phyloP scores from a whole-genome alignment of 2,797 vertebrate genomes.

The Sebastiscus albofasciatus region DNA sequence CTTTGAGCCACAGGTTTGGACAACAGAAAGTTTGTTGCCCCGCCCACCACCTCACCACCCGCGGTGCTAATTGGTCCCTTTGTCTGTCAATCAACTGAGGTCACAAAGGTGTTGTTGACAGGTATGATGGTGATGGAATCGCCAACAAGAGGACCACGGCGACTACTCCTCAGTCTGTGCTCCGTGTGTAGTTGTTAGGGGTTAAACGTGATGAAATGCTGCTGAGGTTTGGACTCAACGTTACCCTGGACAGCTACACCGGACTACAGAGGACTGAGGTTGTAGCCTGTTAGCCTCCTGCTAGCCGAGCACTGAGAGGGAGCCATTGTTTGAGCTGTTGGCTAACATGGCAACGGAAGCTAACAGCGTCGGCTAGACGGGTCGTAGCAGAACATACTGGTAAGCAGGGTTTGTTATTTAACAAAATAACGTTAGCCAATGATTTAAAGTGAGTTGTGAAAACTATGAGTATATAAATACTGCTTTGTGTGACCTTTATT shows the following conservation, averaged over 20 bases:
- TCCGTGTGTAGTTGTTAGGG: background rate
- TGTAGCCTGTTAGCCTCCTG: constrained; percentile 64
- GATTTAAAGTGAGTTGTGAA: background rate
- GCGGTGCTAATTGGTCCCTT: constrained; percentile 44
- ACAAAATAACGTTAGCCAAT: rapidly evolving
- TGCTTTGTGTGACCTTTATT: background rate
- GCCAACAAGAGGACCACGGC: constrained; percentile 37
- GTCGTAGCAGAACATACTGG: constrained; percentile 8
- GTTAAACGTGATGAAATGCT: constrained; percentile 35
- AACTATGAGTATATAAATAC: background rate
- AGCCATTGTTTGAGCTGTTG: constrained; percentile 79
- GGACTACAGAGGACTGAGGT: constrained; percentile 36
- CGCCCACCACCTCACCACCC: constrained; percentile 41
- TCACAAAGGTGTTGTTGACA: constrained; percentile 76
- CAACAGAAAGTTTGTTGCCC: constrained; percentile 2
- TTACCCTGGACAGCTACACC: constrained; percentile 3
- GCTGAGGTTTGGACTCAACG: background rate
- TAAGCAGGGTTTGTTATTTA: constrained; percentile 13
- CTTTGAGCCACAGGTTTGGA: background rate
- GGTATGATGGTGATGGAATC: constrained; percentile 68
- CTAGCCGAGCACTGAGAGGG: constrained; percentile 55
- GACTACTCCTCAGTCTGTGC: background rate
- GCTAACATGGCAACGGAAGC: constrained; percentile 78
- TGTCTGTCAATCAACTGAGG: constrained; percentile 67
- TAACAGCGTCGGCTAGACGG: constrained; percentile 53